These are phyloP conservation scores for Mycalesis mineus DNA, from an alignment of 2,888 invertebrate genomes.

Conservation along the genomic window DNA sequence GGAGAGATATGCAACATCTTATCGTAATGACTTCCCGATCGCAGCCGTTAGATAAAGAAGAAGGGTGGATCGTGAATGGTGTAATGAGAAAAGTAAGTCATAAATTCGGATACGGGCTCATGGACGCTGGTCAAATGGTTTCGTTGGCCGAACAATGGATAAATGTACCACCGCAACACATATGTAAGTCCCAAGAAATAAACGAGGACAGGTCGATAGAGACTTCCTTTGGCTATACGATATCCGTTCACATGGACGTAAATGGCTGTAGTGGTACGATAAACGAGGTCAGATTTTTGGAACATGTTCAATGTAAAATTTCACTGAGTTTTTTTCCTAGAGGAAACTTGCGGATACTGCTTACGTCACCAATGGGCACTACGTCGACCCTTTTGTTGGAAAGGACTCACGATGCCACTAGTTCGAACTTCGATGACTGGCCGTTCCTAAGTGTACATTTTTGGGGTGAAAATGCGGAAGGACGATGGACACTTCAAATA, in stretches of 20 bases:
- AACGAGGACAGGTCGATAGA: constrained; percentile 90
- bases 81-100: constrained; percentile 96
- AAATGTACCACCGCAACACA: constrained; percentile 95
- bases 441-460: constrained; percentile 98
- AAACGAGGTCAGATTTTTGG: constrained; percentile 92
- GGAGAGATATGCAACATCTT: constrained; percentile 98
- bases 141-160: constrained; percentile 95
- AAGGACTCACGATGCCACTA: constrained; percentile 92
- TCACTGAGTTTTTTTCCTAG: constrained; percentile 94
- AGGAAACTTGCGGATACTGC: constrained; percentile 92
- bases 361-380: constrained; percentile 96
- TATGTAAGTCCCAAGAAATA: constrained; percentile 94
- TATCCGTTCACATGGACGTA: constrained; percentile 91
- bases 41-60: constrained; percentile 91
- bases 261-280: constrained; percentile 92
- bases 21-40: constrained; percentile 94
- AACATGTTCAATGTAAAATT: constrained; percentile 98
- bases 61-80: constrained; percentile 96
- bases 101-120: constrained; percentile 99
- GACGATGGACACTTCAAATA: constrained; percentile 91
- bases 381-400: constrained; percentile 95
- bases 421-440: constrained; percentile 98
- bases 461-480: constrained; percentile 96
- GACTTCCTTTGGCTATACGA: constrained; percentile 84
- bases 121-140: constrained; percentile 97